Evolutionary conservation across 1,140 invertebrate species (phyloP).

Genomic region (Leptinotarsa undecemlineata): DNA sequence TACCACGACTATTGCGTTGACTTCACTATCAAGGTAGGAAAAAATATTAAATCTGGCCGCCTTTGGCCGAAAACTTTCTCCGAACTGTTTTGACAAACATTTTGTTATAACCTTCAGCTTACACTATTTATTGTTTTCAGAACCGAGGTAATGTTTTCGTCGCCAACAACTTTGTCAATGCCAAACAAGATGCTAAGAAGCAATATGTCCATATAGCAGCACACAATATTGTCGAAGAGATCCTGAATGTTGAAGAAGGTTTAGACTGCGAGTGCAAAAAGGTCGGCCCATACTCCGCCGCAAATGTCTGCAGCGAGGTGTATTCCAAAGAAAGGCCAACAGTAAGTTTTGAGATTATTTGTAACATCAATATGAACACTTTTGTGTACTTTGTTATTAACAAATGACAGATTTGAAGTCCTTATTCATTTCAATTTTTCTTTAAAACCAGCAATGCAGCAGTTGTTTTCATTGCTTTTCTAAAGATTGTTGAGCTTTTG

Average conservation of each 20-base stretch:
- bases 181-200: constrained; percentile 58
- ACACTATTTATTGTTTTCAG: constrained; percentile 48
- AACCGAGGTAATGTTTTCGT: constrained; percentile 61
- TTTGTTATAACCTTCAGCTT: background rate
- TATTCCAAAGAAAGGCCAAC: constrained; percentile 53
- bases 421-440: background rate
- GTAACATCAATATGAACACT: background rate
- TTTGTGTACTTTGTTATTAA: background rate
- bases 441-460: no score
- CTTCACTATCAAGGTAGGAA: constrained; percentile 57
- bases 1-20: constrained; percentile 63
- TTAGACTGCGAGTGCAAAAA: constrained; percentile 59
- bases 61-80: no score
- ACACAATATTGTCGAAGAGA: constrained; percentile 55
- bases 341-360: constrained; percentile 29
- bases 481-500: background rate
- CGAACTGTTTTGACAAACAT: no score
- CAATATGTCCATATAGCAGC: constrained; percentile 59
- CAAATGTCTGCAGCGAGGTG: constrained; percentile 56
- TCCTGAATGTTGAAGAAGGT: constrained; percentile 56
- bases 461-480: no score
- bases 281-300: constrained; percentile 47
- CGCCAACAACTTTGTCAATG: constrained; percentile 58
- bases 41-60: no score
- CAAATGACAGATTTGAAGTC: no score